These are phyloP conservation scores for Tortrix viridana DNA, from an alignment of 2,888 invertebrate species.

Conservation along the genomic window DNA sequence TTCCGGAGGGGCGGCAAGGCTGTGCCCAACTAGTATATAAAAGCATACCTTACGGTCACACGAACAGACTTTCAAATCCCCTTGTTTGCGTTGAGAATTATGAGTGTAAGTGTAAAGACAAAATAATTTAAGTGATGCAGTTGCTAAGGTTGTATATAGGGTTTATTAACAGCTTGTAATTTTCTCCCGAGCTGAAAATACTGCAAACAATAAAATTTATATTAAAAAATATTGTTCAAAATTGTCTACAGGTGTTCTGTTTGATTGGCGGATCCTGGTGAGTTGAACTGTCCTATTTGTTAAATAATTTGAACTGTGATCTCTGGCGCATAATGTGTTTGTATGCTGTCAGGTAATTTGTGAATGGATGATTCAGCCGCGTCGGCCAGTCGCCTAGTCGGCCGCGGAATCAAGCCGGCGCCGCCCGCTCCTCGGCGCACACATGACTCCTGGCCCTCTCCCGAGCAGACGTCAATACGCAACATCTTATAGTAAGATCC, in stretches of 20 bases:
- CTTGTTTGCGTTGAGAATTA: conserved; percentile 56
- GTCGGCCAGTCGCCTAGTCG: conserved; percentile 10
- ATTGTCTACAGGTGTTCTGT: conserved; percentile 55
- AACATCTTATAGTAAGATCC: conserved; percentile 78
- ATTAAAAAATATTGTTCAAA: conserved; percentile 60
- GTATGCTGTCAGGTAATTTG: conserved; percentile 67
- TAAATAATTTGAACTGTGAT: conserved; percentile 51
- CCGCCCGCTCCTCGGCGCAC: conserved; percentile 1
- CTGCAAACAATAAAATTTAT: conserved; percentile 65
- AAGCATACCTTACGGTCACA: conserved; percentile 46
- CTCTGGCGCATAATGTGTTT: conserved; percentile 48
- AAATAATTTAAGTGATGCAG: conserved; percentile 59
- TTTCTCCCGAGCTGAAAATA: conserved; percentile 68
- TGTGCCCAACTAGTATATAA: conserved; percentile 63
- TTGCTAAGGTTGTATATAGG: conserved; percentile 77
- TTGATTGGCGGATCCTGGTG: conserved; percentile 56
- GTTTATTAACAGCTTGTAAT: conserved; percentile 75
- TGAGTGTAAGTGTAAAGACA: conserved; percentile 68
- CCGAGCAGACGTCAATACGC: conserved; percentile 48
- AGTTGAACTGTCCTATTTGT: conserved; percentile 65
- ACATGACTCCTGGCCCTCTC: conserved; percentile 16
- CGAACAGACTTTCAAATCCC: conserved; percentile 55
- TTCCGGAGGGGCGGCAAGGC: conserved; percentile 75
- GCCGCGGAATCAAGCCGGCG: conserved; percentile 12
- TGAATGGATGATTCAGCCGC: conserved; percentile 29